Evolutionary conservation across 1,140 invertebrate genomes (phyloP), one percentile per base, ranked within the genome.

Genomic region (Conopomorpha cramerella): DNA sequence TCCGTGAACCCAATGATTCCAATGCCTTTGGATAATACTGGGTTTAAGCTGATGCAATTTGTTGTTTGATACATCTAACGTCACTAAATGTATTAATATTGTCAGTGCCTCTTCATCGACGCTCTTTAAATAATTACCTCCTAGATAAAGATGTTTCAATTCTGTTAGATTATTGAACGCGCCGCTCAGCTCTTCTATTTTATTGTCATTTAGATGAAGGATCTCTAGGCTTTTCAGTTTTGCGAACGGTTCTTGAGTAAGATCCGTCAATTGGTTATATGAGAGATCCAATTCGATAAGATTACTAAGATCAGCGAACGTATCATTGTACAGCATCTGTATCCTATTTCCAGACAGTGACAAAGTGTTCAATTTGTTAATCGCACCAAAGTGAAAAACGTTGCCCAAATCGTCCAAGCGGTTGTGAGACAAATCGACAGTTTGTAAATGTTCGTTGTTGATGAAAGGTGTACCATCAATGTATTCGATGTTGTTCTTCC

Each of bases 31-130:
- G 27, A 74, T 52, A n/a, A 68, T 34, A 2, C 44, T 49, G 0
- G 63, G 43, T 13, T 53, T 46, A 13, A 71, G 37, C 23, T 45
- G 41, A 23, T 64, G 43, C 8, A 74, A 33, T 33, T 59, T 30
- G 36, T 74, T 74, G 27, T 41, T 34, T 16, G 70, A 68, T 19
- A 72, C 44, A 36, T 74, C 70, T 16, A 74, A 63, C 2, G 58
- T 72, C 45, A 64, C 53, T 10, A 74, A 51, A 45, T 74, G 57
- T 14, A 52, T 44, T 27, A 71, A 62, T 6, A 57, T 60, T 49
- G 62, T 57, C 1, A 72, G 44, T 1, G 63, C 66, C 29, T 55
- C 43, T 2, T 46, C 48, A 29, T 68, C 53, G 6, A 74, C 51
- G 25, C 59, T 51, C 15, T 56, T 29, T 33, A 74, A 61, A 7